Evolutionary conservation across 2,888 invertebrate species (phyloP).

Genomic region (Pandemis heparana): DNA sequence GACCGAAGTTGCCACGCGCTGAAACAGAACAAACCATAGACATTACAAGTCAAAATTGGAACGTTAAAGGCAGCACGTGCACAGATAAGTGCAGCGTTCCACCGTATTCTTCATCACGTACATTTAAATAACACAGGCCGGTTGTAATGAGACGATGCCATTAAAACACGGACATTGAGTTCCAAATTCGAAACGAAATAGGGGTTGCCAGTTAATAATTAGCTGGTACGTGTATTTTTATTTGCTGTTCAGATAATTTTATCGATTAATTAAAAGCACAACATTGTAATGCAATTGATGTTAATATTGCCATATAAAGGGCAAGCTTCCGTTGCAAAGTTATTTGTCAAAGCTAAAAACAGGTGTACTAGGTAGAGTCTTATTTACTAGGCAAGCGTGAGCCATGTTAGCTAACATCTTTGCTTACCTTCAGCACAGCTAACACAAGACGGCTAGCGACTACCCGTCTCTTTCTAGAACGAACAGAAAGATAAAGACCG

Average conservation of each 20-base stretch:
- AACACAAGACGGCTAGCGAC: no score
- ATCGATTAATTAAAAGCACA: constrained; percentile 1
- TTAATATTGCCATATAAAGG: background rate
- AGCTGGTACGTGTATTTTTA: constrained; percentile 19
- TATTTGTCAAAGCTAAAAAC: background rate
- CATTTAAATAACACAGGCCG: constrained; percentile 45
- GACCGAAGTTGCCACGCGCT: constrained; percentile 7
- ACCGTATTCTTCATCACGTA: constrained; percentile 57
- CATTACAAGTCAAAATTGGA: constrained; percentile 36
- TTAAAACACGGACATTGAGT: constrained; percentile 34
- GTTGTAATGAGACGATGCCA: constrained; percentile 34
- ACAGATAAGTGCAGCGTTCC: constrained; percentile 45
- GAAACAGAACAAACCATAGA: constrained; percentile 18
- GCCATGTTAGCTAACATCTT: no score
- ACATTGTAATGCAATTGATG: background rate
- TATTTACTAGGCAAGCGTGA: no score
- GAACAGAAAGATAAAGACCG: background rate
- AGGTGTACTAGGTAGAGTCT: background rate
- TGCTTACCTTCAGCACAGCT: no score
- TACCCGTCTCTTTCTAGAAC: background rate
- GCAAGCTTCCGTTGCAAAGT: background rate
- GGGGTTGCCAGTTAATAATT: constrained; percentile 29
- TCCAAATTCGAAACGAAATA: constrained; percentile 39
- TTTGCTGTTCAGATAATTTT: background rate
- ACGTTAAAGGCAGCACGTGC: constrained; percentile 41